A percentile compares a stretch with the other conserved stretches of the same genome.
phyloP scores from a whole-genome alignment of 2,888 invertebrate species.

The Monoplex corrugatus region DNA sequence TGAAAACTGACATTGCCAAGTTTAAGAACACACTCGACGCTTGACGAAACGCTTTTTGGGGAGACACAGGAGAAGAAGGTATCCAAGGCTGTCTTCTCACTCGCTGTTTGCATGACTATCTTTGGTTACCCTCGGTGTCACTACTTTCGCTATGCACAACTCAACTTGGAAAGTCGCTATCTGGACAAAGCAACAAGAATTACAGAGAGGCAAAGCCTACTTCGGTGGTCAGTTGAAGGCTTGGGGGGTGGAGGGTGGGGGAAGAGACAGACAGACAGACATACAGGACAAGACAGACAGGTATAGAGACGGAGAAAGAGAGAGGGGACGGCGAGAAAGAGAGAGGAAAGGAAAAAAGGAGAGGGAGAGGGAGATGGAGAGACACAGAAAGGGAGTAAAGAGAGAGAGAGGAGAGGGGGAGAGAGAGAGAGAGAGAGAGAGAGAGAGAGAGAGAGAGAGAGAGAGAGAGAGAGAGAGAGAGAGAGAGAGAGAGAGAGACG shows the following conservation, averaged over 20 bases:
- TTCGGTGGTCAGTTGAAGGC: no score
- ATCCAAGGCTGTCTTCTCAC: neutral
- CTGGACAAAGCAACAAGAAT: no score
- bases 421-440: neutral
- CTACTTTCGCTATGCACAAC: no score
- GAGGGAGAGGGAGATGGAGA: neutral
- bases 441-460: neutral
- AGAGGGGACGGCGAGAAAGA: no score
- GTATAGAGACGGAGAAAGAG: neutral
- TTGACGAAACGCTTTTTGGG: constrained; percentile 9
- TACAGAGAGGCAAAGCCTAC: no score
- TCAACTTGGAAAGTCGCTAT: no score
- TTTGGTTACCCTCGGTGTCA: no score
- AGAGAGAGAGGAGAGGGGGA: constrained; percentile 2
- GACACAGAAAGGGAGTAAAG: neutral
- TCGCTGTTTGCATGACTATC: no score
- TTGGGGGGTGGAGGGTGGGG: no score
- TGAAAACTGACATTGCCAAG: constrained; percentile 42
- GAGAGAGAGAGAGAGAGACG: neutral
- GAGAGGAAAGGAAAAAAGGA: no score
- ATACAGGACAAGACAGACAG: neutral
- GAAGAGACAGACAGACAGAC: neutral
- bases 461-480: neutral
- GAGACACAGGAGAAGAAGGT: no score
- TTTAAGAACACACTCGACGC: constrained; percentile 46